Evolutionary conservation across 2,113 vertebrate genomes (phyloP).

Genomic region (Oreochromis spilurus): DNA sequence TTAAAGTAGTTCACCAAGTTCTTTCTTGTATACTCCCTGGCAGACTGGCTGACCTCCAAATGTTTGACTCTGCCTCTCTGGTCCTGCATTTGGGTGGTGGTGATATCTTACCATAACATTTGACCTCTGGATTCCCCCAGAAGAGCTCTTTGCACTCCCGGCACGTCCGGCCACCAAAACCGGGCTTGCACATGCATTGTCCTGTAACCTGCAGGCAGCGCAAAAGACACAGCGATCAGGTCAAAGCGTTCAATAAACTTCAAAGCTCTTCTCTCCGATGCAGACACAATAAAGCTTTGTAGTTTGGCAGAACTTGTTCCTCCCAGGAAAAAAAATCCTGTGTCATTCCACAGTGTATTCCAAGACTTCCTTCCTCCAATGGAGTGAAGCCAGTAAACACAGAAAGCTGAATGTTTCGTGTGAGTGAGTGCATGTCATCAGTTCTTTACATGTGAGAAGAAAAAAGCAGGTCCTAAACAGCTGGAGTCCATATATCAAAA

Average conservation of each 20-base stretch:
- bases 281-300: slow-evolving; percentile 24
- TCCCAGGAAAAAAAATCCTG: not conserved
- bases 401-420: slow-evolving; percentile 15
- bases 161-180: slow-evolving; percentile 91
- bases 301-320: not conserved
- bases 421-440: not conserved
- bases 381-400: slow-evolving; percentile 57
- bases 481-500: slow-evolving; percentile 26
- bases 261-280: not conserved
- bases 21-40: not conserved
- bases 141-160: slow-evolving; percentile 89
- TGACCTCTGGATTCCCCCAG: slow-evolving; percentile 87
- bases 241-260: not conserved
- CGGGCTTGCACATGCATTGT: slow-evolving; percentile 87
- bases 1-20: not conserved
- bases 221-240: not conserved
- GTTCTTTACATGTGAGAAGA: not conserved
- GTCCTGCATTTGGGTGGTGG: not conserved
- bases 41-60: not conserved
- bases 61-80: not conserved
- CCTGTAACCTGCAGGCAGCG: slow-evolving; percentile 78
- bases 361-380: slow-evolving; percentile 63
- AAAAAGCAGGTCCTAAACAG: slow-evolving; percentile 15
- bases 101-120: slow-evolving; percentile 80
- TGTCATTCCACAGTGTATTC: slow-evolving; percentile 33